Base-by-base conservation (phyloP, 1,140 invertebrate genomes). In the Ganaspis sp. region DNA sequence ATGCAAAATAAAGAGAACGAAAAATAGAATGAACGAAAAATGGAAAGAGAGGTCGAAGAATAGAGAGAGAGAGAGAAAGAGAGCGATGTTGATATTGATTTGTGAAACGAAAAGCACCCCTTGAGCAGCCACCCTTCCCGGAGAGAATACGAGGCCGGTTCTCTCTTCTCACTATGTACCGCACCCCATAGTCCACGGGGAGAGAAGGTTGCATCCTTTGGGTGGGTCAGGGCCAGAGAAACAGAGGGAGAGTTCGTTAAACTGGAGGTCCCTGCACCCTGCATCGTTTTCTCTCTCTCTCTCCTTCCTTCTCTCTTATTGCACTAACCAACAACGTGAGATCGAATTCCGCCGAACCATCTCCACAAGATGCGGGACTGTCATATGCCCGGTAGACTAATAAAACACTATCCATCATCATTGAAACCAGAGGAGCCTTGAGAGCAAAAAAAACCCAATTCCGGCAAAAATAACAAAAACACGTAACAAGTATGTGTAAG, bases 201-300 rank as follows among this genome's bases (percentile, higher is more conserved):
- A 75, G 79, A 81, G 77, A 72, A 78, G 82, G 85, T 80, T 85
- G 84, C 86, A 89, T 89, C 86, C 87, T 90, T 90, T 90, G 89
- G 89, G 89, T 90, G 88, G 89, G 89, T 90, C 89, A 90, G 88
- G 89, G 86, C 88, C 87, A 86, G 80, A 37, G 70, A 69, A 64
- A 72, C 64, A 19, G 42, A 69, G 72, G 49, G 76, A 78, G 83
- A 87, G 87, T 88, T 87, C 84, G 86, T 87, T 82, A 85, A 89
- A 86, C 85, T 78, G 54, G 81, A 84, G 80, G 85, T 87, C 83
- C 80, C 78, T 84, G 82, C 86, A 85, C 84, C 83, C 83, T 81
- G 74, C 26, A 58, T 58, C 73, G 49, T n/a, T 70, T 23, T 49
- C 53, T 8, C 19, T 58, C n/a, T 26, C 69, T 70, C 34, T 37